Base-by-base conservation (phyloP, 1,140 invertebrate genomes). In the Drosophila santomea region DNA sequence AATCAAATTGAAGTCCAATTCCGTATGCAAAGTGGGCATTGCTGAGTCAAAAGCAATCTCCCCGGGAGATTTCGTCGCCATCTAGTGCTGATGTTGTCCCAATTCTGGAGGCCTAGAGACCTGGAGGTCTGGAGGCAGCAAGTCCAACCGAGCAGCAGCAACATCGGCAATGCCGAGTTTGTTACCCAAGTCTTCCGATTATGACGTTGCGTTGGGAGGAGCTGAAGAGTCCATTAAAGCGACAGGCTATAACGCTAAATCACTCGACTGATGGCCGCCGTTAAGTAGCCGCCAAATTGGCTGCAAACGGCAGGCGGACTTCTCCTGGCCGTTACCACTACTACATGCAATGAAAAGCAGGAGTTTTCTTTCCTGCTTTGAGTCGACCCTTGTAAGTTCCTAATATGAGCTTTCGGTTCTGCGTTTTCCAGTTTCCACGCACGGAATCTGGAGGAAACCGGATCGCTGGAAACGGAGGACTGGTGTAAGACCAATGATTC, bases 161-260 rank as follows among this genome's bases (percentile, higher is more conserved):
- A 10, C 7, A 32, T 32, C 10, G 20, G 75, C 47, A 79, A 79
- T 80, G 78, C 78, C 72, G 80, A 81, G 78, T 81, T 81, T 77
- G 77, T 76, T 80, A 73, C 78, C 25, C 41, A 67, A 80, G 78
- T 78, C 62, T 78, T 69, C 74, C 47, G 67, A 76, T 78, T 69
- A 74, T 47, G 60, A 77, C 61, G 51, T 44, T 44, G 23, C 61
- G 51, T 44, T 44, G 23, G 23, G 23, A 14, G 47, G 11, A 14
- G 23, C 47, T 8, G 23, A 1, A 48, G 1, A n/a, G 7, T 0
- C 3, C 14, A 28, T 48, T 20, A 48, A 48, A 28, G 8, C 23
- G 47, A 15, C 23, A n/a, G n/a, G 47, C 14, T n/a, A 48, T n/a
- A n/a, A 48, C 7, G 23, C 14, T 4, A 7, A 15, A 48, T 28